Evolutionary conservation across 2,888 invertebrate species (phyloP), one percentile per base, ranked within the genome.

Genomic region (Odontomyia ornata): DNA sequence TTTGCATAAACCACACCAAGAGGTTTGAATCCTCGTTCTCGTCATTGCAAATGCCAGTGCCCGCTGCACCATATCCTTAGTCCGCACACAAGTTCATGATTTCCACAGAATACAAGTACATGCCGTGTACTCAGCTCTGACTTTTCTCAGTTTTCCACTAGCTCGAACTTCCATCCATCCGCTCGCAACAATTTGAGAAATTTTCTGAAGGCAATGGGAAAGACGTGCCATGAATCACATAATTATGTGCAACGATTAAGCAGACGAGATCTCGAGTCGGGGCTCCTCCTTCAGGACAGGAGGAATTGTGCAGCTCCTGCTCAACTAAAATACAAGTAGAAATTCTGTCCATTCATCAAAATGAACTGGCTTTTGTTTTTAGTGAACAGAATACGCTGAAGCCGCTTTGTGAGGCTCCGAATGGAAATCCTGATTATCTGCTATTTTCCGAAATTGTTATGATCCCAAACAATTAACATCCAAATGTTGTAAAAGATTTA

Each of bases 171-270:
- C 60, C 60, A 60, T 60, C 13, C 60, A 67, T 69, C 36, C 46
- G 25, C 5, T 47, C 30, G 28, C 30, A 69, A 25, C 23, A 13
- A 69, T 69, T 69, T 69, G 69, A 69, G 69, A 69, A 69, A 69
- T 69, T 47, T 25, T 46, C 69, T 23, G 46, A 69, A 69, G 46
- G 69, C 46, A 46, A 69, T 25, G 47, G 5, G 46, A 69, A 69
- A 47, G 69, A 69, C 69, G 69, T 69, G 69, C 69, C 69, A 69
- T 69, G 69, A 69, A 69, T 69, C 69, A 69, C 69, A 69, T 69
- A 69, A 69, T 69, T 69, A 69, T 30, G 69, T 69, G 69, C 46
- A 27, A n/a, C 30, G 69, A 69, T 69, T 30, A 69, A 43, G 43
- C 11, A n/a, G 25, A 69, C 18, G 46, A 47, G 52, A 52, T 3